phyloP scores from a whole-genome alignment of 2,113 vertebrate species.

The Pelusios castaneus region DNA sequence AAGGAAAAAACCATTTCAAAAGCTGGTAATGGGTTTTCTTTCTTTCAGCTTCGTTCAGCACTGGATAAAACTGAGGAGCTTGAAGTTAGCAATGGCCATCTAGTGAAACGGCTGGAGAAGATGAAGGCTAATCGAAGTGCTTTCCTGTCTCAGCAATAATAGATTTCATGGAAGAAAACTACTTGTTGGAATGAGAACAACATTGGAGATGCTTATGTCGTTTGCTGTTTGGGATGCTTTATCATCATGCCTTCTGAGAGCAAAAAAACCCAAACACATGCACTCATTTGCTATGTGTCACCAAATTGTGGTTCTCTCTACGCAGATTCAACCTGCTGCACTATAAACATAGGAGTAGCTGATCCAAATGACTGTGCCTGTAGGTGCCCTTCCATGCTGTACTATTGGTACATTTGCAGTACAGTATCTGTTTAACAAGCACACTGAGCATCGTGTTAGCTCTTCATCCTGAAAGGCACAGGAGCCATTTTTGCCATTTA shows the following conservation, averaged over 20 bases:
- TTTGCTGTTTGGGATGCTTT: constrained; percentile 33
- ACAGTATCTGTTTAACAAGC: constrained; percentile 30
- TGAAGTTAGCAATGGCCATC: constrained; percentile 93
- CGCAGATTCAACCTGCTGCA: constrained; percentile 41
- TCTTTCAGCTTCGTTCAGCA: constrained; percentile 87
- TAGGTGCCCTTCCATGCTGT: not conserved
- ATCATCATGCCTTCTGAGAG: constrained; percentile 57
- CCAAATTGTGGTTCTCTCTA: not conserved
- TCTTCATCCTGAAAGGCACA: constrained; percentile 1
- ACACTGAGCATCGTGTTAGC: constrained; percentile 3
- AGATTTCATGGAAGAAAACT: not conserved
- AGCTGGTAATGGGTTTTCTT: not conserved
- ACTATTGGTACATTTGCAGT: not conserved
- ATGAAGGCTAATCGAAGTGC: constrained; percentile 91
- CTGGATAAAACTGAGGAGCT: constrained; percentile 95
- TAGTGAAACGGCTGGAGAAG: constrained; percentile 94
- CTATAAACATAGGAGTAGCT: constrained; percentile 31
- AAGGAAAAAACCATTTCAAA: not conserved
- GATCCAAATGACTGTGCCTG: constrained; percentile 38
- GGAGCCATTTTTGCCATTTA: constrained; percentile 45
- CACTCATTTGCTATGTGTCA: not conserved
- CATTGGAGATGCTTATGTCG: not conserved
- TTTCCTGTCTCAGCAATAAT: constrained; percentile 86
- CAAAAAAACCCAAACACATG: not conserved
- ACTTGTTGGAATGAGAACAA: not conserved